Percentiles rank a stretch among this genome's conserved stretches.
Conservation (phyloP, 1,140 invertebrate genomes). For the Trichonephila clavipes region DNA sequence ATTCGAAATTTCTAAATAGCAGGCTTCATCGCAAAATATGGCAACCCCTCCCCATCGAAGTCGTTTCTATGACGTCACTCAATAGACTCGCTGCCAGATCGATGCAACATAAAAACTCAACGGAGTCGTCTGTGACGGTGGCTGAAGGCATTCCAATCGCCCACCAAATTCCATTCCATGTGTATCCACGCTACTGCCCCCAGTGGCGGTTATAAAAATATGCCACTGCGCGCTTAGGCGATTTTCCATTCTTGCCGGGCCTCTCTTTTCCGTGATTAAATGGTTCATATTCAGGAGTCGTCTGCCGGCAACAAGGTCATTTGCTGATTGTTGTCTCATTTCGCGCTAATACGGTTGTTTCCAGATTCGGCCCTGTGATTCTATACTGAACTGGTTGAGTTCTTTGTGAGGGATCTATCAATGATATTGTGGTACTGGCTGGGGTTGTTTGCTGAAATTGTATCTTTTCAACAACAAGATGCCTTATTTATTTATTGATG, state of each 20-base stretch:
- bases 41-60: not conserved
- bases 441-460: not conserved
- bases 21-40: not conserved
- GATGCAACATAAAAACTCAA: constrained; percentile 58
- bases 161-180: constrained; percentile 31
- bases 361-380: constrained; percentile 25
- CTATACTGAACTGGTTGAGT: not conserved
- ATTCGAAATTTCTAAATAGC: not conserved
- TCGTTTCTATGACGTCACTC: constrained; percentile 19
- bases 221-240: not conserved
- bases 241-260: not conserved
- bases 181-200: constrained; percentile 55
- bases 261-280: constrained; percentile 19
- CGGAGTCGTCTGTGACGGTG: constrained; percentile 53
- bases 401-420: not conserved
- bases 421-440: not conserved
- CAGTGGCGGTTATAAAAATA: constrained; percentile 30
- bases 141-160: constrained; percentile 50
- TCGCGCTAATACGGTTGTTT: constrained; percentile 41
- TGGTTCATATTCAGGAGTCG: constrained; percentile 17
- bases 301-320: not conserved
- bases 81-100: constrained; percentile 42
- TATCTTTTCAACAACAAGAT: not conserved
- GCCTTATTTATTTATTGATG: constrained; percentile 26
- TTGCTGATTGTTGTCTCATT: constrained; percentile 47